phyloP scores from a whole-genome alignment of 30 jellyfish, hydroid and myxozoan genomes.

The Phacellophora camtschatica region DNA sequence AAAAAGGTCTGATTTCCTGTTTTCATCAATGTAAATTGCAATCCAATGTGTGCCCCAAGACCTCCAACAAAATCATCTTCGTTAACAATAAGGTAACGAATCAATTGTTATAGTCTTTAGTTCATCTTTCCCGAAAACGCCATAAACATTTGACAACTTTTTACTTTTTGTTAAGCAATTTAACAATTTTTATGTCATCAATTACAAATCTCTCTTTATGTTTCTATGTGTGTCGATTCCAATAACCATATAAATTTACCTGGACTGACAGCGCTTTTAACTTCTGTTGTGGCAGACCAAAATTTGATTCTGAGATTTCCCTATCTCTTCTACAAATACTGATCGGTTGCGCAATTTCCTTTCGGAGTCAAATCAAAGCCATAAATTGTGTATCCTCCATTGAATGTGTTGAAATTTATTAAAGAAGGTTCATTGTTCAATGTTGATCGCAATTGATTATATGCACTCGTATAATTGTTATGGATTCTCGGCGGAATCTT shows the following conservation, averaged over 20 bases:
- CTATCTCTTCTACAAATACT: not conserved
- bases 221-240: not conserved
- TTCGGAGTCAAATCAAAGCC: conserved; percentile 15
- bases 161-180: not conserved
- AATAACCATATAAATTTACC: conserved; percentile 5
- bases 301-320: not conserved
- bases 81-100: not conserved
- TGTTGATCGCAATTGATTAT: not conserved
- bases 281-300: not conserved
- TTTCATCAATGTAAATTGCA: not conserved
- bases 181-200: not conserved
- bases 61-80: not conserved
- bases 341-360: conserved; percentile 23
- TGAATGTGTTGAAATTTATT: not conserved
- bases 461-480: not conserved
- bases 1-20: not conserved
- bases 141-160: not conserved
- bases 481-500: not conserved
- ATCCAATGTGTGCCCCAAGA: not conserved
- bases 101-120: not conserved
- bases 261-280: not conserved
- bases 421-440: not conserved
- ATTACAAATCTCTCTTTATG: not conserved
- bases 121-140: not conserved
- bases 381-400: conserved; percentile 21